Conservation (phyloP, 2,888 invertebrate species). For the Tanytarsus gracilentus region DNA sequence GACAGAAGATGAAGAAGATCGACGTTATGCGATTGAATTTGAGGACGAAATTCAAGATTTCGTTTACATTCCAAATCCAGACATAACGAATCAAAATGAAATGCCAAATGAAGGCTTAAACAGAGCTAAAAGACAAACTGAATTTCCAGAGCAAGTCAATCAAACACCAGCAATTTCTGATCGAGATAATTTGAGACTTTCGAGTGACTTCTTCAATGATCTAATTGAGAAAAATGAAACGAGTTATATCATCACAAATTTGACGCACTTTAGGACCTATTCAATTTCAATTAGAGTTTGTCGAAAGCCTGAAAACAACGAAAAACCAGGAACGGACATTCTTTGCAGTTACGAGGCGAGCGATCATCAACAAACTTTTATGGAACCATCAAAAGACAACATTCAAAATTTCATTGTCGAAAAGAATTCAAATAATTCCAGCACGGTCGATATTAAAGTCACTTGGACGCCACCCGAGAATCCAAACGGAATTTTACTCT, state of each 20-base stretch:
- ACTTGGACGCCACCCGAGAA: slow-evolving; percentile 71
- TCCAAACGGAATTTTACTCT: slow-evolving; percentile 83
- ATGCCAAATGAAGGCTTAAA: not conserved
- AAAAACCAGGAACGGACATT: slow-evolving; percentile 33
- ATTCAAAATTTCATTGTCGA: slow-evolving; percentile 47
- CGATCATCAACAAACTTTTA: slow-evolving; percentile 45
- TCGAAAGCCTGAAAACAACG: slow-evolving; percentile 45
- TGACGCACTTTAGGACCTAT: slow-evolving; percentile 72
- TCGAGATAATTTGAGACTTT: not conserved
- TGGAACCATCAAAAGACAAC: slow-evolving; percentile 58
- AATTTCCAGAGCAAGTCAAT: slow-evolving; percentile 4
- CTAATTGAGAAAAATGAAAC: slow-evolving; percentile 35
- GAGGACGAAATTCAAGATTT: slow-evolving; percentile 74
- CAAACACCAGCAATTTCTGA: not conserved
- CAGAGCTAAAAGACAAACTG: slow-evolving; percentile 12
- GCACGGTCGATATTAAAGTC: slow-evolving; percentile 37
- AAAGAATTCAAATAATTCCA: slow-evolving; percentile 31
- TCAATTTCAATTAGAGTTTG: slow-evolving; percentile 69
- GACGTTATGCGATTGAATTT: slow-evolving; percentile 56
- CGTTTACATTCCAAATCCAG: slow-evolving; percentile 48
- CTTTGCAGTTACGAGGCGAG: slow-evolving; percentile 51
- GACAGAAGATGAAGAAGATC: slow-evolving; percentile 52
- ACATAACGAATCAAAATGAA: too few relatives aligned
- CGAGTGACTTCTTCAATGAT: not conserved
- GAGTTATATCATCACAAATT: slow-evolving; percentile 49